Evolutionary conservation across 2,888 invertebrate genomes (phyloP).

Genomic region (Andrena trimmerana): DNA sequence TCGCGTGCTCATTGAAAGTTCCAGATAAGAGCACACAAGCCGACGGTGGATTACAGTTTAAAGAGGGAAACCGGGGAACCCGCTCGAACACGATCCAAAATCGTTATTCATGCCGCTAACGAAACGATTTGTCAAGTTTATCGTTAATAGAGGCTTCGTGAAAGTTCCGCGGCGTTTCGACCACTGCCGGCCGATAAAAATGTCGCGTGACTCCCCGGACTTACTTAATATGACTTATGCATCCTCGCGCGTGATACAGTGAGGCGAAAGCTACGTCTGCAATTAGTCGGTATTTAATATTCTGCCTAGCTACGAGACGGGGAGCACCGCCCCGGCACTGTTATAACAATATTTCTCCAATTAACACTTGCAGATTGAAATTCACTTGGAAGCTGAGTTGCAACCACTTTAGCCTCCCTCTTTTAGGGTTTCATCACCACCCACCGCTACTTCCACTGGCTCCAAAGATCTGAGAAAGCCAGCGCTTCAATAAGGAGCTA

Average conservation of each 20-base stretch:
- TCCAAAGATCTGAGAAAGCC: no score
- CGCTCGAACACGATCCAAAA: constrained; percentile 25
- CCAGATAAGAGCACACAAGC: constrained; percentile 18
- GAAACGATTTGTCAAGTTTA: constrained; percentile 56
- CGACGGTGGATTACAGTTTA: background rate
- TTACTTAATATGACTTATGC: constrained; percentile 2
- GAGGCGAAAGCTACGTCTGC: background rate
- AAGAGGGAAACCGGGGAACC: background rate
- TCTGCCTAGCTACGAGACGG: background rate
- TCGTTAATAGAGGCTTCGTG: constrained; percentile 17
- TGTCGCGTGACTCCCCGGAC: constrained; percentile 19
- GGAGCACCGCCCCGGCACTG: background rate
- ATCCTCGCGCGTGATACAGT: background rate
- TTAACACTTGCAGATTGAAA: background rate
- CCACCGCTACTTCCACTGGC: no score
- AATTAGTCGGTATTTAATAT: background rate
- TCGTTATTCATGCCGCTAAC: constrained; percentile 41
- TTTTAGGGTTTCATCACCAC: background rate
- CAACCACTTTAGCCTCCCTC: background rate
- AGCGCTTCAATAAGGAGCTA: background rate
- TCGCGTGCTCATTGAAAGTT: constrained; percentile 39
- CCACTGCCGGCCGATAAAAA: constrained; percentile 25
- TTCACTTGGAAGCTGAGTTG: no score
- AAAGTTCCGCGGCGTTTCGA: background rate
- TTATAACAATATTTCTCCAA: background rate